phyloP scores from a whole-genome alignment of 92 coral and sea anemone species.

The Heteractis magnifica region DNA sequence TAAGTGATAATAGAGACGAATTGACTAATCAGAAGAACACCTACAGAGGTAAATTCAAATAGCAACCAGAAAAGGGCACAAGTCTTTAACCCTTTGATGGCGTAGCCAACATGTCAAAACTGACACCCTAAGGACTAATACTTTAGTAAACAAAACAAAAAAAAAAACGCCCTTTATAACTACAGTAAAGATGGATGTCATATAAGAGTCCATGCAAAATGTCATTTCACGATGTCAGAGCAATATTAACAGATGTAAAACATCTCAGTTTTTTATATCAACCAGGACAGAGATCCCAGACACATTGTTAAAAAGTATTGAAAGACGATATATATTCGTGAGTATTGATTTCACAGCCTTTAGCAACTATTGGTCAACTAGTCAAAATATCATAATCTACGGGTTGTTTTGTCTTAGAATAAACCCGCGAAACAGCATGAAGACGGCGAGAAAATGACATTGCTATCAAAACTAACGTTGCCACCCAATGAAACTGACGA shows the following conservation, averaged over 20 bases:
- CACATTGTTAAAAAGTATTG: not conserved
- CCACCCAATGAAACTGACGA: not conserved
- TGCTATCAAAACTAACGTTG: not conserved
- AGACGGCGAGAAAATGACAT: not conserved
- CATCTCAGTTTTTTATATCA: not conserved
- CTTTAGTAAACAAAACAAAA: slow-evolving; percentile 13
- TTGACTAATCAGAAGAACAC: not conserved
- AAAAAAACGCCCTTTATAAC: not conserved
- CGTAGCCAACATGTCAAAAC: slow-evolving; percentile 12
- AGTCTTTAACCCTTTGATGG: slow-evolving; percentile 3
- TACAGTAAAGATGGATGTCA: not conserved
- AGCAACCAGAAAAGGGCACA: slow-evolving; percentile 14
- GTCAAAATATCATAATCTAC: not conserved
- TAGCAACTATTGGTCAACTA: not conserved
- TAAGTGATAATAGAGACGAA: slow-evolving; percentile 3
- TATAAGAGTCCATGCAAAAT: not conserved
- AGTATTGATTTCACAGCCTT: not conserved
- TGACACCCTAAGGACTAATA: slow-evolving; percentile 12
- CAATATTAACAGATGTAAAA: not conserved
- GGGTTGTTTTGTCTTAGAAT: not conserved
- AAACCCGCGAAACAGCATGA: not conserved
- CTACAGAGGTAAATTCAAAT: slow-evolving; percentile 3
- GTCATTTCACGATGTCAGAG: not conserved
- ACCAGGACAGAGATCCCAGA: not conserved
- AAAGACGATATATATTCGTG: not conserved